phyloP scores from a whole-genome alignment of 2,888 invertebrate species.

The Perithous albicinctus region DNA sequence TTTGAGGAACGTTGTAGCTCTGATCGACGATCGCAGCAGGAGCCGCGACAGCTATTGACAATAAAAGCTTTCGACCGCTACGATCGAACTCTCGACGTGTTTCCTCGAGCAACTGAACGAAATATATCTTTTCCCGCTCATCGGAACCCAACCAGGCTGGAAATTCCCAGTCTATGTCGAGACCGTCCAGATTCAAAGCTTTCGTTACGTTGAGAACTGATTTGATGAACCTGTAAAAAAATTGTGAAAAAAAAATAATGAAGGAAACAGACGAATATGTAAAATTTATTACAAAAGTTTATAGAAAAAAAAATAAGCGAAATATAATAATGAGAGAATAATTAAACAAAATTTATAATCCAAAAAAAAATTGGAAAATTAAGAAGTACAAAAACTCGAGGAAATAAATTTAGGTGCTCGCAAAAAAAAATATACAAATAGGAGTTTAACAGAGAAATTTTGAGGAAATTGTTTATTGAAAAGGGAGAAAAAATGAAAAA shows the following conservation, averaged over 20 bases:
- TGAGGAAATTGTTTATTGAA: neutral
- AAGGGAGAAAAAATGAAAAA: neutral
- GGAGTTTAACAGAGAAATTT: too few species aligned
- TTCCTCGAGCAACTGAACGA: conserved; percentile 91
- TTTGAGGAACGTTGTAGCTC: conserved; percentile 91
- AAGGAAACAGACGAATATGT: neutral
- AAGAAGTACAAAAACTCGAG: too few species aligned
- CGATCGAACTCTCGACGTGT: conserved; percentile 89
- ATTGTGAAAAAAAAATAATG: neutral
- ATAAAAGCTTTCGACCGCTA: conserved; percentile 86
- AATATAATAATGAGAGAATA: neutral
- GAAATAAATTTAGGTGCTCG: too few species aligned
- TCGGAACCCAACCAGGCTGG: conserved; percentile 87
- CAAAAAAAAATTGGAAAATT: neutral
- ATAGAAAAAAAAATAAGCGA: too few species aligned
- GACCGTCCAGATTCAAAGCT: conserved; percentile 88
- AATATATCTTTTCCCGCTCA: conserved; percentile 89
- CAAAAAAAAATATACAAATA: too few species aligned
- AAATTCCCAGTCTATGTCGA: conserved; percentile 96
- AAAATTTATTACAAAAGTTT: too few species aligned
- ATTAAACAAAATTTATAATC: too few species aligned
- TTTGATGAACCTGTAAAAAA: conserved; percentile 85
- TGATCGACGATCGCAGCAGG: conserved; percentile 90
- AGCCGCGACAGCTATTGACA: conserved; percentile 93
- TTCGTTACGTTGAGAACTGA: conserved; percentile 86